These are phyloP conservation scores for Alethe diademata DNA, from an alignment of 2,113 vertebrate species.

Conservation along the genomic window DNA sequence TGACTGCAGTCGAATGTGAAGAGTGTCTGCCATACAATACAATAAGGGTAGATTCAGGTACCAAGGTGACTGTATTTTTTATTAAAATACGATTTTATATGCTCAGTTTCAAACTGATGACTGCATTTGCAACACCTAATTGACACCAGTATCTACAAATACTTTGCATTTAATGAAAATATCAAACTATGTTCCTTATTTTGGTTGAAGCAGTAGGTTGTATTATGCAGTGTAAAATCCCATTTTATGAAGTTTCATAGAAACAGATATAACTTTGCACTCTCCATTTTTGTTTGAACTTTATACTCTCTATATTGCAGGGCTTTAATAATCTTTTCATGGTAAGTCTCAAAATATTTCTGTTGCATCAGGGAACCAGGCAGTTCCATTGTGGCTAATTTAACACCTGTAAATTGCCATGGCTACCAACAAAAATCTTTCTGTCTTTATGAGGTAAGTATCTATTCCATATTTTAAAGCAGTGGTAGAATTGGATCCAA, in stretches of 20 bases:
- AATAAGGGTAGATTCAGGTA: constrained; percentile 27
- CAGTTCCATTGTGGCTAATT: constrained; percentile 10
- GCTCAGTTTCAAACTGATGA: constrained; percentile 61
- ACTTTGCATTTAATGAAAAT: constrained; percentile 67
- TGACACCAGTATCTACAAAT: constrained; percentile 63
- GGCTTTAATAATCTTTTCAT: constrained; percentile 25
- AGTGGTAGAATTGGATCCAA: not conserved
- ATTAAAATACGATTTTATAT: constrained; percentile 68
- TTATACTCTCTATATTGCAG: constrained; percentile 17
- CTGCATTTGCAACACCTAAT: constrained; percentile 68
- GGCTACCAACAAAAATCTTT: constrained; percentile 7
- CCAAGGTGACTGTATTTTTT: constrained; percentile 57
- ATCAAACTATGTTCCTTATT: constrained; percentile 48
- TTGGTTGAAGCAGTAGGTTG: constrained; percentile 33
- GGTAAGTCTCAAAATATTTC: constrained; percentile 29
- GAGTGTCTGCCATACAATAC: constrained; percentile 41
- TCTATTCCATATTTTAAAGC: not conserved
- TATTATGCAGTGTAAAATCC: not conserved
- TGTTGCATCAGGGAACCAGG: not conserved
- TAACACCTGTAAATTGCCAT: constrained; percentile 47
- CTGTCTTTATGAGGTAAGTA: not conserved
- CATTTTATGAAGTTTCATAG: constrained; percentile 39
- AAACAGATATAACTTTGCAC: not conserved
- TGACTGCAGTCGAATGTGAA: constrained; percentile 1
- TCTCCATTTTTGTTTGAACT: constrained; percentile 13